These are phyloP conservation scores for Phataginus tricuspis DNA, from an alignment of 2,797 vertebrate genomes.

Conservation along the genomic window DNA sequence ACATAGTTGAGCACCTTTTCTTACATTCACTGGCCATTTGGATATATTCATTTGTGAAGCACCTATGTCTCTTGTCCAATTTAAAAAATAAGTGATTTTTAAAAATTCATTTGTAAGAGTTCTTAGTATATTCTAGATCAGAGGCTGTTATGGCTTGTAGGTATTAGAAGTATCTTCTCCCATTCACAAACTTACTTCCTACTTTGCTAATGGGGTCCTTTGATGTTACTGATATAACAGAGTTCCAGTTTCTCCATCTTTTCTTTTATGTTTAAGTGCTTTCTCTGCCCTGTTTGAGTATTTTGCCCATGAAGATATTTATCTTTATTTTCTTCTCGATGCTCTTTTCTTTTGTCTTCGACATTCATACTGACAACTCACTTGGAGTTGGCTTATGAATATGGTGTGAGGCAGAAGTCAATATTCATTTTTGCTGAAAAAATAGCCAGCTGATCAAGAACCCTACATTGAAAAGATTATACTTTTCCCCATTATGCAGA, in stretches of 20 bases:
- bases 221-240: not conserved
- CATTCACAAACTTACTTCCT: not conserved
- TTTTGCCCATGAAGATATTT: not conserved
- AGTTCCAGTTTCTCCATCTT: not conserved
- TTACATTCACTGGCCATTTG: not conserved
- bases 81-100: not conserved
- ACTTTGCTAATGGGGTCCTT: not conserved
- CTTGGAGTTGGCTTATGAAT: not conserved
- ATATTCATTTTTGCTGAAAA: not conserved
- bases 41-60: not conserved
- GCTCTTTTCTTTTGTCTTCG: not conserved
- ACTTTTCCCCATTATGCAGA: not conserved
- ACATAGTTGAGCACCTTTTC: not conserved
- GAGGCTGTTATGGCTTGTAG: not conserved
- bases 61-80: not conserved
- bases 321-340: not conserved
- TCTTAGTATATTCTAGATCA: not conserved
- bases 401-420: not conserved
- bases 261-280: not conserved
- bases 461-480: not conserved
- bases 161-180: not conserved
- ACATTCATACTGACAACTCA: not conserved
- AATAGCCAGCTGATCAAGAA: not conserved
- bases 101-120: not conserved
- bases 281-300: not conserved